Conservation (phyloP, 2,888 invertebrate species). For the Lottia gigantea region DNA sequence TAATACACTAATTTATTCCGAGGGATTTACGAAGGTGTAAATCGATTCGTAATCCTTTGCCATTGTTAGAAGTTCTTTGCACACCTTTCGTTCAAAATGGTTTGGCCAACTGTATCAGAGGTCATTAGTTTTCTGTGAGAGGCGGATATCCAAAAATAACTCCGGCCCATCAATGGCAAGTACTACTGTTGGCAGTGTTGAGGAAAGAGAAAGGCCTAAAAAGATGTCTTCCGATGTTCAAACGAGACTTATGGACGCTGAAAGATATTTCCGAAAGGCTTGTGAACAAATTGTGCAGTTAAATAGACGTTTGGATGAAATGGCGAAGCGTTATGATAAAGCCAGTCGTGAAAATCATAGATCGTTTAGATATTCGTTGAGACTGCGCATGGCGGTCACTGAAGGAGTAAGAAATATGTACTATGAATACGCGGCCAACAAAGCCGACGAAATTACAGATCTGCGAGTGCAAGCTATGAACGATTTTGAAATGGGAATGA, state of each 20-base stretch:
- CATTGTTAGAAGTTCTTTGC: no score
- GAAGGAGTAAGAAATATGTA: conserved; percentile 55
- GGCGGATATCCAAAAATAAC: background rate
- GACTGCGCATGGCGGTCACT: conserved; percentile 46
- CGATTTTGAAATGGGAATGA: conserved; percentile 24
- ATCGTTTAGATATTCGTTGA: conserved; percentile 46
- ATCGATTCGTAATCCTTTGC: no score
- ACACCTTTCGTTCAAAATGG: no score
- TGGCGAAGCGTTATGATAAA: conserved; percentile 45
- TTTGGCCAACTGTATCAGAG: no score
- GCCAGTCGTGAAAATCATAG: conserved; percentile 44
- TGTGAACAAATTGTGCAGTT: conserved; percentile 48
- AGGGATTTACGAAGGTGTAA: no score
- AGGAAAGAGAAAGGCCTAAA: background rate
- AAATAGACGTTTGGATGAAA: conserved; percentile 40
- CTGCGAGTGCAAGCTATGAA: conserved; percentile 33
- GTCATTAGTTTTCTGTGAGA: no score
- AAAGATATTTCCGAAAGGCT: conserved; percentile 38
- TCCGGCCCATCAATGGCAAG: background rate
- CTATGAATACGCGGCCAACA: conserved; percentile 45
- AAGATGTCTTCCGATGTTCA: conserved; percentile 22
- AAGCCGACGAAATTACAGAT: conserved; percentile 44
- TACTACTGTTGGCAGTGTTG: background rate
- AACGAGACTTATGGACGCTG: conserved; percentile 34
- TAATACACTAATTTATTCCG: no score